Evolutionary conservation across 2,888 invertebrate genomes (phyloP).

Genomic region (Eledona agricola): DNA sequence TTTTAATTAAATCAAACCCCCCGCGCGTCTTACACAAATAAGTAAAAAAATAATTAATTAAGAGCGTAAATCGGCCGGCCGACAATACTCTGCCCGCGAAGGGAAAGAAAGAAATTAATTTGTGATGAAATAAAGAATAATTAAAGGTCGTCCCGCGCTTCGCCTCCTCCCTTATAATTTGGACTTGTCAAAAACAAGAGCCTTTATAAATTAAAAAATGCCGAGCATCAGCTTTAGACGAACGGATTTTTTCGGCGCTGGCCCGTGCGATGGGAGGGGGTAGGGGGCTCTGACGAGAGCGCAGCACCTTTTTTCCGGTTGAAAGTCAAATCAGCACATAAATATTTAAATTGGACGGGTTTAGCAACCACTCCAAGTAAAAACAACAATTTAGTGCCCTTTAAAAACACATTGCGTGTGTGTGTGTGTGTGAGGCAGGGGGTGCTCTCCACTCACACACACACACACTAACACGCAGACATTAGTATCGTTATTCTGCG

Average conservation of each 20-base stretch:
- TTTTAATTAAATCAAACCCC: conserved; percentile 28
- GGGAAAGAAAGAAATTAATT: conserved; percentile 51
- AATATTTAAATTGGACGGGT: conserved; percentile 36
- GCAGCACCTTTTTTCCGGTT: conserved; percentile 23
- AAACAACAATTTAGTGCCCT: conserved; percentile 38
- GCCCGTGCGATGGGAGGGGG: conserved; percentile 6
- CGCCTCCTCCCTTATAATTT: conserved; percentile 17
- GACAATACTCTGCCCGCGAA: conserved; percentile 33
- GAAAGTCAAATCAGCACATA: conserved; percentile 31
- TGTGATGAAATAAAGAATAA: conserved; percentile 53
- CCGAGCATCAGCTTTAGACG: conserved; percentile 10
- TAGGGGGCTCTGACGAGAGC: conserved; percentile 1
- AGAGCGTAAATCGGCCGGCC: conserved; percentile 13
- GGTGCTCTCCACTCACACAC: background rate
- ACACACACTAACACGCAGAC: conserved; percentile 5
- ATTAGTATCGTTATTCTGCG: conserved; percentile 50
- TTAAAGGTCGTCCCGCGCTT: conserved; percentile 41
- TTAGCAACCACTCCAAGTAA: conserved; percentile 33
- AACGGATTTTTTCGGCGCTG: conserved; percentile 19
- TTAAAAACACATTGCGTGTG: conserved; percentile 35
- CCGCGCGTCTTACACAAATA: conserved; percentile 12
- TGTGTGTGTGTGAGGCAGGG: background rate
- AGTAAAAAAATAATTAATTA: conserved; percentile 33
- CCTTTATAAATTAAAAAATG: conserved; percentile 33
- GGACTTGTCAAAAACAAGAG: conserved; percentile 31